Evolutionary conservation across 2,888 invertebrate species (phyloP).

Genomic region (Ophraella communa): DNA sequence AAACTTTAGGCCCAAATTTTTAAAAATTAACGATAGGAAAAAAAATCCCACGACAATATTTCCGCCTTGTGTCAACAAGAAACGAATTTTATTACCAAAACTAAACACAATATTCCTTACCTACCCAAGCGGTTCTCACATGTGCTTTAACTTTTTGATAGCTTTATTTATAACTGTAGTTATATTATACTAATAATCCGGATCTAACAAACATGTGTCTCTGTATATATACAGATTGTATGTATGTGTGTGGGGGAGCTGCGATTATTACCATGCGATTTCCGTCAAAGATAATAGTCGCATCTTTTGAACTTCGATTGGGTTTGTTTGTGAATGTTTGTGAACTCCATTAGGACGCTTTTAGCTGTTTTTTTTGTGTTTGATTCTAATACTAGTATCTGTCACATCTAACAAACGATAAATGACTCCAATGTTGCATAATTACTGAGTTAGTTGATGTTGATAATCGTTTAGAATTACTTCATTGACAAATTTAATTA

Average conservation of each 20-base stretch:
- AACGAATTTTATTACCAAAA: constrained; percentile 45
- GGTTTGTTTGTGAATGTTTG: constrained; percentile 38
- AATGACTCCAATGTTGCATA: too few relatives aligned
- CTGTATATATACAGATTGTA: constrained; percentile 27
- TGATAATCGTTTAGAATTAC: too few relatives aligned
- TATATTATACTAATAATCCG: constrained; percentile 52
- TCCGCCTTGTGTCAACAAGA: constrained; percentile 39
- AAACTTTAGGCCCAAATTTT: too few relatives aligned
- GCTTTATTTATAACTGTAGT: constrained; percentile 42
- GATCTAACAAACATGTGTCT: constrained; percentile 49
- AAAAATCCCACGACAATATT: constrained; percentile 1
- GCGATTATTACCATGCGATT: constrained; percentile 45
- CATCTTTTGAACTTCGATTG: constrained; percentile 48
- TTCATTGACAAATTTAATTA: too few relatives aligned
- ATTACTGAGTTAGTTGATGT: too few relatives aligned
- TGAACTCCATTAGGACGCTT: constrained; percentile 36
- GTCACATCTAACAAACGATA: too few relatives aligned
- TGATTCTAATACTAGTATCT: not conserved
- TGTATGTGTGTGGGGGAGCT: constrained; percentile 45
- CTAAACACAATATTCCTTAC: constrained; percentile 34
- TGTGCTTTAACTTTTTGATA: constrained; percentile 37
- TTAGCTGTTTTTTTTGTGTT: constrained; percentile 9
- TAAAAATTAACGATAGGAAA: not conserved
- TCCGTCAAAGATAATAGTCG: constrained; percentile 51
- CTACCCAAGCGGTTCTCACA: constrained; percentile 36